Evolutionary conservation across 1,140 invertebrate genomes (phyloP), one percentile per base, ranked within the genome.

Genomic region (Drosophila quadrilineata): DNA sequence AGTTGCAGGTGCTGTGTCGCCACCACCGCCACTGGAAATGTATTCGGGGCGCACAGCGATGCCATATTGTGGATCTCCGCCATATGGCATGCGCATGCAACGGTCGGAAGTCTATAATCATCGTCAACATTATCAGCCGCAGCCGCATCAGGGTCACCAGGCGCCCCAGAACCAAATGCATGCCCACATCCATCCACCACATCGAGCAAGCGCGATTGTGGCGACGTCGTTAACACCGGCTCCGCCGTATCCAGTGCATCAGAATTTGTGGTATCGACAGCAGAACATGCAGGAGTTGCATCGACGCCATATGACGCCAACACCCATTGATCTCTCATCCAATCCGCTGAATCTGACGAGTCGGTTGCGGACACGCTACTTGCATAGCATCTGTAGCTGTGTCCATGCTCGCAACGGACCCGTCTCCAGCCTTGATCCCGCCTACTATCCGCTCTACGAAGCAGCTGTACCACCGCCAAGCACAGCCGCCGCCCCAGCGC

Each of bases 181-280:
- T 6, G 82, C 82, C 3, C 82, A 85, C 29, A 85, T 86, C 2
- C 82, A 86, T 71, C 80, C 80, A 3, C 82, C 80, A 6, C 80
- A 80, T 65, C 76, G 62, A 40, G 77, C 62, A 48, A 68, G 68
- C 9, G 80, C 80, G 3, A 80, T 85, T 26, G 80, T 86, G 24
- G 59, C 80, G 0, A 85, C 79, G 0, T 86, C 80, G 4, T 24
- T 80, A 16, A 86, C 76, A 10, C 77, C 80, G 0, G 80, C 87
- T 67, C 92, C 94, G 63, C 93, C 95, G 36, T 93, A 95, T 91
- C 92, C 94, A 19, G 90, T 94, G 5, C 94, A 95, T 85, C 94
- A 95, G 75, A 91, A 94, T 65, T 87, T 95, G 14, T 95, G 94
- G 94, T 91, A 94, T 50, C 91, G 92, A 3, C 94, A 95, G 71